These are phyloP conservation scores for Bathynomus jamesi DNA, from an alignment of 1,140 invertebrate genomes.

Conservation along the genomic window DNA sequence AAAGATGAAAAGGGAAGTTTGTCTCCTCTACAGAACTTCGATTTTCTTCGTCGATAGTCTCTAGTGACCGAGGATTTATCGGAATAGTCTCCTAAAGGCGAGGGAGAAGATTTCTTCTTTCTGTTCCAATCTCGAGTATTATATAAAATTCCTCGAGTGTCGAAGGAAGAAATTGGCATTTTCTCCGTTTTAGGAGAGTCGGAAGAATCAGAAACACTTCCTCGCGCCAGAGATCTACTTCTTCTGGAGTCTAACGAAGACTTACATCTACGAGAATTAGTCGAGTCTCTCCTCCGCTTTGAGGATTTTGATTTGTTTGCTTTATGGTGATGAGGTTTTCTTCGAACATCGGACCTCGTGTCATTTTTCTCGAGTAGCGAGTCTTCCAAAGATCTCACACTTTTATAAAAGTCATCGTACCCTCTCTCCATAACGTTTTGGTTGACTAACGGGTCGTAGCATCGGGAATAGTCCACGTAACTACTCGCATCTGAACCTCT, in stretches of 20 bases:
- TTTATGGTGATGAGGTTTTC: not conserved
- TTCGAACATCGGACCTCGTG: not conserved
- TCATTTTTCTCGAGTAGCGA: not conserved
- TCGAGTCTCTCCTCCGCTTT: not conserved
- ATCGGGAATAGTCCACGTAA: not conserved
- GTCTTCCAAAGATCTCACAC: not conserved
- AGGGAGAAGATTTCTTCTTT: not conserved
- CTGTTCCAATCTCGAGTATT: not conserved
- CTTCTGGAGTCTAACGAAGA: not conserved
- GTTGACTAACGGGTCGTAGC: not conserved
- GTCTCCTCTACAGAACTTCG: not conserved
- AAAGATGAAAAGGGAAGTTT: not conserved
- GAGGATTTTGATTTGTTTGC: not conserved
- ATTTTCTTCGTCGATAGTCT: not conserved
- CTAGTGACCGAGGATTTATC: not conserved
- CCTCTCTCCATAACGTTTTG: not conserved
- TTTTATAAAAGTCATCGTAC: not conserved
- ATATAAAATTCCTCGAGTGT: not conserved
- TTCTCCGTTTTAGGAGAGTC: not conserved
- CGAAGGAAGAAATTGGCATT: not conserved
- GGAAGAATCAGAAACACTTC: not conserved
- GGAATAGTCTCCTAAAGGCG: not conserved
- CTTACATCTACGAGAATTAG: not conserved
- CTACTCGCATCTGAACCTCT: not conserved
- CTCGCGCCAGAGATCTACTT: not conserved